A percentile compares a stretch with the other conserved stretches of the same genome.
Conservation (phyloP, 2,797 vertebrate species). For the Ptychobarbus kaznakovi region DNA sequence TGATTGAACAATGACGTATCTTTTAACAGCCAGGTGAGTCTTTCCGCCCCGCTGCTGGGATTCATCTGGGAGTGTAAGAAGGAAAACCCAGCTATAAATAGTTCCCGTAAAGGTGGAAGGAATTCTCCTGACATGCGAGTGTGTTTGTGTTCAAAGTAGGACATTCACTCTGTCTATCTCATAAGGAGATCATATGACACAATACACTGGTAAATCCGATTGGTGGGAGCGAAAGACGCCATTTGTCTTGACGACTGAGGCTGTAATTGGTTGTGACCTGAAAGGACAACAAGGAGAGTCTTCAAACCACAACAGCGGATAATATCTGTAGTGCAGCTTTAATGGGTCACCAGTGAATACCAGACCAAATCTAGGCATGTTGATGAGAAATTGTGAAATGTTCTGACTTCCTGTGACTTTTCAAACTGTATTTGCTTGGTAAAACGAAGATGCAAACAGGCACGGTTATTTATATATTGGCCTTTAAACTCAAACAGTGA, state of each 20-base stretch:
- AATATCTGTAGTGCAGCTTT: not conserved
- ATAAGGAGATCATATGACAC: constrained; percentile 59
- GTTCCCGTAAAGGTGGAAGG: constrained; percentile 63
- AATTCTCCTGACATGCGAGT: constrained; percentile 53
- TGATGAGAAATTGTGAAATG: not conserved
- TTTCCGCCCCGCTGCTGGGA: constrained; percentile 10
- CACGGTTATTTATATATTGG: not conserved
- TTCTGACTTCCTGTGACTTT: not conserved
- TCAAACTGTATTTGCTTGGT: not conserved
- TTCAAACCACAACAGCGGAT: not conserved
- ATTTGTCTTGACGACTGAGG: constrained; percentile 31
- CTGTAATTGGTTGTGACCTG: constrained; percentile 60
- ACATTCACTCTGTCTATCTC: constrained; percentile 45
- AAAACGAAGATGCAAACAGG: not conserved
- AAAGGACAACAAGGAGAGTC: constrained; percentile 36
- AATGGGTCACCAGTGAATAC: not conserved
- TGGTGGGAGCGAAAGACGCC: constrained; percentile 52
- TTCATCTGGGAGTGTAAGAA: constrained; percentile 55
- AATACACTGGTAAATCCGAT: constrained; percentile 55
- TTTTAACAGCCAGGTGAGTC: constrained; percentile 26
- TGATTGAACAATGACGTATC: constrained; percentile 1
- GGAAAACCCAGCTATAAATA: constrained; percentile 68
- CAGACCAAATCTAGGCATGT: not conserved
- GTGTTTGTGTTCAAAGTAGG: constrained; percentile 32
- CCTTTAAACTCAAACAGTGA: constrained; percentile 6